These are phyloP conservation scores for Lepidurus arcticus DNA, from an alignment of 1,140 invertebrate species.

Conservation along the genomic window DNA sequence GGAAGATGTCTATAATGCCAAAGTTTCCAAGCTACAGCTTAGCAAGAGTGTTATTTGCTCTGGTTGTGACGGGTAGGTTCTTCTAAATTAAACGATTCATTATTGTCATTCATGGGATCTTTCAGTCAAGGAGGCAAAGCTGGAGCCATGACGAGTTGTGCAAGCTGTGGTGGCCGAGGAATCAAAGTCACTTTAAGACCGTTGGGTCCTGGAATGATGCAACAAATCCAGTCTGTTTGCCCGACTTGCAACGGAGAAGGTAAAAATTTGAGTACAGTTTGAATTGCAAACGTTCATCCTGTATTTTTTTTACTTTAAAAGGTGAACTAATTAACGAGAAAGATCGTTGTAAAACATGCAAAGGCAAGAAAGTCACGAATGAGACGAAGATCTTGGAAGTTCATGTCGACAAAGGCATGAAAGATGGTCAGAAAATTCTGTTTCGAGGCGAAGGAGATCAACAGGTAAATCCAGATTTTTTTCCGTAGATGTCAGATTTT, in stretches of 20 bases:
- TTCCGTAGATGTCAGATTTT: not conserved
- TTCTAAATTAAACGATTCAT: not conserved
- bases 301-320: conserved; percentile 36
- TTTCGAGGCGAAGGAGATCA: conserved; percentile 88
- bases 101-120: not conserved
- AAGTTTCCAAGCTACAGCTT: conserved; percentile 72
- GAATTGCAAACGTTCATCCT: not conserved
- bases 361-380: conserved; percentile 70
- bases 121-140: conserved; percentile 64
- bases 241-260: conserved; percentile 60
- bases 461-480: conserved; percentile 46
- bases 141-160: conserved; percentile 63
- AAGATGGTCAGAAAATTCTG: conserved; percentile 76
- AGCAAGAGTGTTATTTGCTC: conserved; percentile 80
- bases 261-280: conserved; percentile 15
- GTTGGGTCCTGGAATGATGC: conserved; percentile 73
- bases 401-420: conserved; percentile 86
- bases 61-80: conserved; percentile 66
- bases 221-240: conserved; percentile 73
- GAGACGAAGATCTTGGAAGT: conserved; percentile 79
- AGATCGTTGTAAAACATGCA: conserved; percentile 70
- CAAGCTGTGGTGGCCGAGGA: conserved; percentile 69
- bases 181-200: conserved; percentile 62
- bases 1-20: conserved; percentile 87
- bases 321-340: conserved; percentile 71